phyloP scores from a whole-genome alignment of 2,113 vertebrate genomes.

The Indicator maculatus region DNA sequence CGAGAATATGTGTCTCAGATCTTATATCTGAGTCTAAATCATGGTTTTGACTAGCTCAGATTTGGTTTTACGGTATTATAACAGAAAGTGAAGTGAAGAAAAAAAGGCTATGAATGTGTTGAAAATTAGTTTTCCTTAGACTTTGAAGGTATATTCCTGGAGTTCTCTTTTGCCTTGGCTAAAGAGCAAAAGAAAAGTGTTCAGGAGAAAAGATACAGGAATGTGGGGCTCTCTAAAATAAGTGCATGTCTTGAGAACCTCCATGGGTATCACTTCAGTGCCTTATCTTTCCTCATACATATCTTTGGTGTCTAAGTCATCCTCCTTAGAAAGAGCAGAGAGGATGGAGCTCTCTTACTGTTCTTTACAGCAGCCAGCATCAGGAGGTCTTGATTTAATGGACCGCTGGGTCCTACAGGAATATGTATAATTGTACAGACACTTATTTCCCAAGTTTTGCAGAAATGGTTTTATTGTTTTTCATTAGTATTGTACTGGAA shows the following conservation, averaged over 20 bases:
- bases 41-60: not conserved
- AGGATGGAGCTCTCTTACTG: not conserved
- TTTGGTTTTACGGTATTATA: not conserved
- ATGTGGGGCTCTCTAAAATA: accelerated
- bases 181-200: not conserved
- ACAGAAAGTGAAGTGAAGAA: not conserved
- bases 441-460: not conserved
- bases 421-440: not conserved
- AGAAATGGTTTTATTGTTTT: not conserved
- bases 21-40: not conserved
- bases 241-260: not conserved
- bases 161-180: not conserved
- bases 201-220: not conserved
- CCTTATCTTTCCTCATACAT: not conserved
- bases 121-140: not conserved
- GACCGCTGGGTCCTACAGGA: not conserved
- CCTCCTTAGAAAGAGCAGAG: not conserved
- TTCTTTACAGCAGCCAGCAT: not conserved
- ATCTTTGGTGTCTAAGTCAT: not conserved
- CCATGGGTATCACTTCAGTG: not conserved
- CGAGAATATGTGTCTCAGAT: not conserved
- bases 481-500: not conserved
- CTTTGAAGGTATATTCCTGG: not conserved
- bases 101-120: not conserved
- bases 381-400: not conserved